Percentiles rank a stretch among this genome's conserved stretches.
phyloP scores from a whole-genome alignment of 2,888 invertebrate species.

The Diaprepes abbreviatus region DNA sequence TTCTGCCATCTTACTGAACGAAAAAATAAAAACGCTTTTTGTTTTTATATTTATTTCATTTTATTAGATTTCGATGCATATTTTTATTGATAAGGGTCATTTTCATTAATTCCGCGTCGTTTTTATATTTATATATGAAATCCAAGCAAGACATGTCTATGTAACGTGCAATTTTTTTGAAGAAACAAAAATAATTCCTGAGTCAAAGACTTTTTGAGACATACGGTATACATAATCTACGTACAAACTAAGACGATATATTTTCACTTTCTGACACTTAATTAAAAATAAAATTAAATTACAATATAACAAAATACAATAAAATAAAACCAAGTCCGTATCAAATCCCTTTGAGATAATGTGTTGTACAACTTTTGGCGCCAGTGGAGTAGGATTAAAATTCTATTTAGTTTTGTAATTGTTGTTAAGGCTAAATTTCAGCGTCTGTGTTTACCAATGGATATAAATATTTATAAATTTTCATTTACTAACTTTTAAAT shows the following conservation, averaged over 20 bases:
- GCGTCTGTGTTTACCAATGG: constrained; percentile 2
- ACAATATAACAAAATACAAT: not conserved
- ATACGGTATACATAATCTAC: no score
- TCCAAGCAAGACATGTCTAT: no score
- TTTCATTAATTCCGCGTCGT: no score
- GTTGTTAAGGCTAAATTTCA: constrained; percentile 1
- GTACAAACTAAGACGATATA: not conserved
- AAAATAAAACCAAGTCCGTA: not conserved
- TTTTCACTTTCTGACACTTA: constrained; percentile 9
- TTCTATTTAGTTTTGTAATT: not conserved
- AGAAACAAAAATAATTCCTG: no score
- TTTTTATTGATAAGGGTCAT: no score
- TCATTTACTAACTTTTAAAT: constrained; percentile 7
- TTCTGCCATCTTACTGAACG: no score
- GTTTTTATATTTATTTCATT: no score
- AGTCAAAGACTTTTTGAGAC: no score
- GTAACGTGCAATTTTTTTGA: no score
- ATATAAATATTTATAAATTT: constrained; percentile 22
- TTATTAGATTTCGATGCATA: no score
- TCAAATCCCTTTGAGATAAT: constrained; percentile 17
- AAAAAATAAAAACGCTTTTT: no score
- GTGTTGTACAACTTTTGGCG: constrained; percentile 3
- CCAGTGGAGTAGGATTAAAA: constrained; percentile 13
- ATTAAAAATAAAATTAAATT: constrained; percentile 8
- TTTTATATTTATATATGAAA: no score